Base-by-base conservation (phyloP, 2,113 vertebrate species). In the Herpailurus yagouaroundi region DNA sequence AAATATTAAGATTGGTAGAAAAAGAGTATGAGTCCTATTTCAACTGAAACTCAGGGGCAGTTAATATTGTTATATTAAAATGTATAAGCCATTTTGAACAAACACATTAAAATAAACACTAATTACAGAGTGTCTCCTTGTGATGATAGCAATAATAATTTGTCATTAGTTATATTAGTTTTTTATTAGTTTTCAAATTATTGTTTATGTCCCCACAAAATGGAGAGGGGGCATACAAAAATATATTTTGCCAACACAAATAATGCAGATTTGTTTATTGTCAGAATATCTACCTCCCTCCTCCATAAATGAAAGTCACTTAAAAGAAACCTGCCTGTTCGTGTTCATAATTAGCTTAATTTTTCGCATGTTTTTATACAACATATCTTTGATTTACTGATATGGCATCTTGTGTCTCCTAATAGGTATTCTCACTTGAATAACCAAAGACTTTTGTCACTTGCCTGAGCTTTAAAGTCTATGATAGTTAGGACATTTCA, bases 371-470 rank as follows among this genome's bases (percentile, higher is more conserved):
- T 84, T 91, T 71, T 73, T 77, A 95, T 80, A 91, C 94, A 95
- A 80, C 33, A 31, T 69, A 19, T 66, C 45, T 95, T 89, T 97
- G 60, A 52, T 80, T 98, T 68, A 95, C 79, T 63, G 66, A 89
- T 73, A 71, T 13, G 45, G 50, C 68, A 57, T n/a, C 90, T 71
- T 96, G 36, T 86, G 92, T 15, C 33, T 41, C 66, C 74, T 93
- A 48, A 1, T 89, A 80, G 96, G 27, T 80, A 96, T 55, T 93
- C 73, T 96, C 57, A 89, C 0, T 96, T 63, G 87, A 91, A 87
- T 36, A 55, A 57, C 14, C 25, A 92, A 66, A 21, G 64, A 92
- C 94, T 97, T 98, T 95, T 97, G 91, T 98, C 96, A 95, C 16
- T 31, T 95, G 1, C 31, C 60, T 93, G 57, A 29, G 25, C 98